Conservation (phyloP, 2,113 vertebrate genomes). For the Oceanodroma tethys region DNA sequence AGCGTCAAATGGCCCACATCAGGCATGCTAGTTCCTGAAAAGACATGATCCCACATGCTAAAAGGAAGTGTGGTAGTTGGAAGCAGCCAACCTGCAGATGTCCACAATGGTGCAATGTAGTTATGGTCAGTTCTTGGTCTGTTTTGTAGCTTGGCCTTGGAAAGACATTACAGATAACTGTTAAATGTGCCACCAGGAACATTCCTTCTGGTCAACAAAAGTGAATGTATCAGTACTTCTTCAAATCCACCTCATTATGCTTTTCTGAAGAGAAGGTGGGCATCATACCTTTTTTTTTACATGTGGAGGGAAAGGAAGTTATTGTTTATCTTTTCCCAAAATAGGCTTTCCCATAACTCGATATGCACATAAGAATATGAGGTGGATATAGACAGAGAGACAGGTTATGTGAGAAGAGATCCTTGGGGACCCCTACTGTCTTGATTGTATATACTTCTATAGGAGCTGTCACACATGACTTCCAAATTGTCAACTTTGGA, state of each 20-base stretch:
- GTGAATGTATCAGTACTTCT: background rate
- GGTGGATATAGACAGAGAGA: background rate
- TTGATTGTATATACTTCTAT: background rate
- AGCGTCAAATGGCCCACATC: background rate
- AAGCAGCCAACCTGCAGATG: background rate
- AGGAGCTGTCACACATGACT: background rate
- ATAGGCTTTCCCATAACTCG: background rate
- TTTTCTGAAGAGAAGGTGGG: background rate
- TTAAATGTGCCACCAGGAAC: background rate
- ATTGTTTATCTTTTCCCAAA: background rate
- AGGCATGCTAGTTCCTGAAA: background rate
- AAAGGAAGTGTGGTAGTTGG: background rate
- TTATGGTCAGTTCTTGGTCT: background rate
- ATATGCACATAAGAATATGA: background rate
- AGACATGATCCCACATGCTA: background rate
- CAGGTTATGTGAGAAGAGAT: background rate
- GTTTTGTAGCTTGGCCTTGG: background rate
- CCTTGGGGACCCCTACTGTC: background rate
- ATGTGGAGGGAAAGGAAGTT: background rate
- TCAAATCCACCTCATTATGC: background rate
- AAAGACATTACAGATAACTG: background rate
- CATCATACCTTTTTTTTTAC: background rate
- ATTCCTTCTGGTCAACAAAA: background rate
- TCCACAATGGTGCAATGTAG: background rate
- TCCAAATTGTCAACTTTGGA: background rate